A percentile compares a stretch with the other conserved stretches of the same genome.
These are phyloP conservation scores for Paracentrotus lividus DNA, from an alignment of 53 echinoderm and acorn worm species.

Conservation along the genomic window DNA sequence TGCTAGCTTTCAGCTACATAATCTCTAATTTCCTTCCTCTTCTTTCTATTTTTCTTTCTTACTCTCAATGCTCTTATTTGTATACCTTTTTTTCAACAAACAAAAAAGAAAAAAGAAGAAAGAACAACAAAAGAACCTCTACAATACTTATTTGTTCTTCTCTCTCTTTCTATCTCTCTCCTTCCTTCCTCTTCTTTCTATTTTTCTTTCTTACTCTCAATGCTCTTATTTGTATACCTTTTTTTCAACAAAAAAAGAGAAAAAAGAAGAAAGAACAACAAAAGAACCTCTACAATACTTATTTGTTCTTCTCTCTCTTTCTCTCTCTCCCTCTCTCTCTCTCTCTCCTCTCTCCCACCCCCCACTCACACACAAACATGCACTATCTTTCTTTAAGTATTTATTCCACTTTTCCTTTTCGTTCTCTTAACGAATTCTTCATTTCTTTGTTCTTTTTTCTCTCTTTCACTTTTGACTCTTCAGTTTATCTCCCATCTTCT, in stretches of 20 bases:
- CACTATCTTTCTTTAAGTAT: background rate
- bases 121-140: too few relatives aligned
- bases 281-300: too few relatives aligned
- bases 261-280: too few relatives aligned
- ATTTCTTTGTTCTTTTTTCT: background rate
- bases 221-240: background rate
- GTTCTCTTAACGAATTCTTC: background rate
- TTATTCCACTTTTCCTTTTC: background rate
- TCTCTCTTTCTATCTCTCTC: background rate
- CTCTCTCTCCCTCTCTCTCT: background rate
- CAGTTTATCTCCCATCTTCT: background rate
- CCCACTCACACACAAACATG: background rate
- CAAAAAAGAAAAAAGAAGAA: too few relatives aligned
- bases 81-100: too few relatives aligned
- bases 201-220: background rate
- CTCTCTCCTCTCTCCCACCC: background rate
- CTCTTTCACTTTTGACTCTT: background rate
- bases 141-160: too few relatives aligned
- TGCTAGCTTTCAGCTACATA: too few relatives aligned
- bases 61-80: background rate
- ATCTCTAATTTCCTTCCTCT: background rate
- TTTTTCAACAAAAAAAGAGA: too few relatives aligned
- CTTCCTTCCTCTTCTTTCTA: background rate
- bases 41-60: constrained; percentile 1
- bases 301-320: background rate